Conservation (phyloP, 1,140 invertebrate genomes). For the Neodiprion pinetum region DNA sequence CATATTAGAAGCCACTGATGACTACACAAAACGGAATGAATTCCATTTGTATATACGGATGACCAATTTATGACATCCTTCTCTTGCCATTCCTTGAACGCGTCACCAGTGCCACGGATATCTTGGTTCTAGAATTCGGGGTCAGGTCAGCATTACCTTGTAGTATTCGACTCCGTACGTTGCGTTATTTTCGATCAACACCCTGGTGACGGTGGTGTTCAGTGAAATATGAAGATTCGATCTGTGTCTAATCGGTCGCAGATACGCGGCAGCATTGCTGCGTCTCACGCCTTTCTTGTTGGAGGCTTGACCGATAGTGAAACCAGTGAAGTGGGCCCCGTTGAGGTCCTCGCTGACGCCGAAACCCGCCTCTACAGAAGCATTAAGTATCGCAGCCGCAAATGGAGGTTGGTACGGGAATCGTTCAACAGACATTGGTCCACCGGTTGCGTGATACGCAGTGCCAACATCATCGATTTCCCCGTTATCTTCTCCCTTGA, state of each 20-base stretch:
- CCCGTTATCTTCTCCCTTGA: constrained; percentile 63
- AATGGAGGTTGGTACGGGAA: constrained; percentile 64
- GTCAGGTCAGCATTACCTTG: constrained; percentile 25
- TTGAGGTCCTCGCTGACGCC: constrained; percentile 66
- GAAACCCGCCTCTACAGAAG: constrained; percentile 65
- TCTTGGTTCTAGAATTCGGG: constrained; percentile 35
- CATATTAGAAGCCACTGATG: too few relatives aligned
- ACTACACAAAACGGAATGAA: too few relatives aligned
- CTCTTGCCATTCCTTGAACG: too few relatives aligned
- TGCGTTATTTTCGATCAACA: constrained; percentile 39
- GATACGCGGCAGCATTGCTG: constrained; percentile 61
- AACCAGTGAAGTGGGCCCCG: constrained; percentile 61
- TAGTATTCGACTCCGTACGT: constrained; percentile 40
- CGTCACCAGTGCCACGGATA: constrained; percentile 41
- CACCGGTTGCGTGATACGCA: constrained; percentile 47
- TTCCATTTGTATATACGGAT: too few relatives aligned
- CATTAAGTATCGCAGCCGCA: constrained; percentile 65
- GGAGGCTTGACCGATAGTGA: constrained; percentile 62
- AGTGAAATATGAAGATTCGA: constrained; percentile 75
- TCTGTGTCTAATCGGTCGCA: constrained; percentile 51
- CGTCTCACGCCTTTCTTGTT: constrained; percentile 70
- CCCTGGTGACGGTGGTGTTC: constrained; percentile 70
- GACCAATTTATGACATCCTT: too few relatives aligned
- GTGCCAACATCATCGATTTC: constrained; percentile 39
- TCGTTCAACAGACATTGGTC: constrained; percentile 41